These are phyloP conservation scores for Adelosebastes latens DNA, from an alignment of 2,797 vertebrate genomes.

Conservation along the genomic window DNA sequence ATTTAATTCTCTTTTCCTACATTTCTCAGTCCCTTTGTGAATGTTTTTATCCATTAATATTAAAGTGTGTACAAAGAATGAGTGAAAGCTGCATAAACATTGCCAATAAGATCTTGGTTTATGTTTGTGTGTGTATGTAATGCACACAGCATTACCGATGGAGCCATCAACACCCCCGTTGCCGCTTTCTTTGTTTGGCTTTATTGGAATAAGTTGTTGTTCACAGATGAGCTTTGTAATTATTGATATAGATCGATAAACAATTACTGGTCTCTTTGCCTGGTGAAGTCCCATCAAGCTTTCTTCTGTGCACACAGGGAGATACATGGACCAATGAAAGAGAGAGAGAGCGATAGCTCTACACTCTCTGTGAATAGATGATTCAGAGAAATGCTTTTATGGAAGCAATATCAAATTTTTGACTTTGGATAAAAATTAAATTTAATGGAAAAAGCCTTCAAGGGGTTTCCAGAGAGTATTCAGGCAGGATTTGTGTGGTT, in stretches of 20 bases:
- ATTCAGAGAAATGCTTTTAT: background rate
- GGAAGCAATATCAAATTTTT: background rate
- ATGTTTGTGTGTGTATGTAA: background rate
- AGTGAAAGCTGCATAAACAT: conserved; percentile 6
- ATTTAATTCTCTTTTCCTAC: background rate
- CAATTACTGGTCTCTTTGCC: conserved; percentile 69
- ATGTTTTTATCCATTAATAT: conserved; percentile 4
- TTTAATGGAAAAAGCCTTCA: background rate
- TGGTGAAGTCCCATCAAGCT: conserved; percentile 46
- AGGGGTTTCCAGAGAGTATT: background rate
- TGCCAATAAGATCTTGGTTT: background rate
- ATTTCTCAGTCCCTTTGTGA: conserved; percentile 5
- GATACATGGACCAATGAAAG: background rate
- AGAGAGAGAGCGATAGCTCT: background rate
- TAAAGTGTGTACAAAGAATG: background rate
- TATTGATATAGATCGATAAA: conserved; percentile 76
- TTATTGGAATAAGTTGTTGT: conserved; percentile 69
- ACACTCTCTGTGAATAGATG: background rate
- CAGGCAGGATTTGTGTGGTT: background rate
- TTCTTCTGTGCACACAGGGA: conserved; percentile 11
- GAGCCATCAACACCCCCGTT: conserved; percentile 25
- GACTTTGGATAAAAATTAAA: background rate
- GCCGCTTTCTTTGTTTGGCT: conserved; percentile 55
- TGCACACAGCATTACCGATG: conserved; percentile 31
- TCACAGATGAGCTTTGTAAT: conserved; percentile 65